Percentiles rank a stretch among this genome's conserved stretches.
phyloP scores from a whole-genome alignment of 2,797 vertebrate genomes.

The Hydrolagus colliei region DNA sequence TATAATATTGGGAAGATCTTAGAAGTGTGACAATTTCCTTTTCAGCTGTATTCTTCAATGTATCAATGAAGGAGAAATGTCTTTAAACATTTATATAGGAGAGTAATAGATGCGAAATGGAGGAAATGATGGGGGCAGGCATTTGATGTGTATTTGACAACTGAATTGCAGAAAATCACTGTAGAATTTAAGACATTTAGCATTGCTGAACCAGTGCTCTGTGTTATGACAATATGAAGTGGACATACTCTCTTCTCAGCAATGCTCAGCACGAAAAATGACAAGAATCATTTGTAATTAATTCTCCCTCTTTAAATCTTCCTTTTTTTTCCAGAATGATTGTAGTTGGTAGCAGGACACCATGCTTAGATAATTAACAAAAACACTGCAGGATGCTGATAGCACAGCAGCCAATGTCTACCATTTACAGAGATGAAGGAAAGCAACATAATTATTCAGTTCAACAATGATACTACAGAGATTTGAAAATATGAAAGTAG shows the following conservation, averaged over 20 bases:
- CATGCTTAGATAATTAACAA: conserved; percentile 53
- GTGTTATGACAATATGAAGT: conserved; percentile 40
- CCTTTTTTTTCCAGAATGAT: conserved; percentile 53
- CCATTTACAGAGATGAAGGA: neutral
- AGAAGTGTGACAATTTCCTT: neutral
- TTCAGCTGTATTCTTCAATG: neutral
- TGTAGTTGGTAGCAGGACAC: conserved; percentile 44
- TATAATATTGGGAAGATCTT: neutral
- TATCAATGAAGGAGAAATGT: neutral
- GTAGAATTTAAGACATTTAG: neutral
- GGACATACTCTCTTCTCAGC: conserved; percentile 38
- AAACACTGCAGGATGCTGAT: conserved; percentile 46
- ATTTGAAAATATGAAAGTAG: neutral
- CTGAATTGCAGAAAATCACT: neutral
- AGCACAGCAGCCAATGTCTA: conserved; percentile 35
- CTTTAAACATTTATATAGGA: neutral
- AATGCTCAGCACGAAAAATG: conserved; percentile 45
- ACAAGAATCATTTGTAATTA: conserved; percentile 60
- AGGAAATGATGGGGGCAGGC: neutral
- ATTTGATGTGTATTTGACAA: neutral
- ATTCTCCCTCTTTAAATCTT: conserved; percentile 56
- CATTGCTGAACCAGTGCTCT: neutral
- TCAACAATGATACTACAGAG: neutral
- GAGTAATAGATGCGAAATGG: neutral
- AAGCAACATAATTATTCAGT: neutral